Evolutionary conservation across 2,797 vertebrate species (phyloP).

Genomic region (Argyrosomus regius): DNA sequence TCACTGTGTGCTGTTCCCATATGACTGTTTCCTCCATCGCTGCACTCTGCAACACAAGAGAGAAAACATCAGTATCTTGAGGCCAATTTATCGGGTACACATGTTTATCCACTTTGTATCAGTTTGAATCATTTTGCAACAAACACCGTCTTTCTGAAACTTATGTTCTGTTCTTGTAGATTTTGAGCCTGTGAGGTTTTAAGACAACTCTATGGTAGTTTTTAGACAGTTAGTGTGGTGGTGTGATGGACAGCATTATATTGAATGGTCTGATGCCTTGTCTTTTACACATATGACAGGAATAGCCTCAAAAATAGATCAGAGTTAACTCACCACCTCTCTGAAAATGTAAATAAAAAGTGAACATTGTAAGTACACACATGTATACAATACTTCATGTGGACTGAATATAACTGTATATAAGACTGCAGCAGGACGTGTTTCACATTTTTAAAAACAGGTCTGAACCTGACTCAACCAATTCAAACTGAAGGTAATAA

Average conservation of each 20-base stretch:
- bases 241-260: background rate
- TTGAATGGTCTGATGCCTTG: background rate
- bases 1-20: slow-evolving; percentile 99
- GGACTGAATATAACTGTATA: background rate
- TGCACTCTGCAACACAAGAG: slow-evolving; percentile 88
- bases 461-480: background rate
- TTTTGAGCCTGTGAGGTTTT: background rate
- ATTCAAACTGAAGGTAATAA: background rate
- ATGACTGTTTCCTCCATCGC: slow-evolving; percentile 99
- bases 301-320: background rate
- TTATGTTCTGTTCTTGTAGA: background rate
- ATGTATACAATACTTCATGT: background rate
- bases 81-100: background rate
- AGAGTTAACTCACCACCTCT: background rate
- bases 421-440: background rate
- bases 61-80: slow-evolving; percentile 38
- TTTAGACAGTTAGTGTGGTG: background rate
- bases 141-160: background rate
- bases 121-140: background rate
- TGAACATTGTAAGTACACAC: background rate
- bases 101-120: background rate
- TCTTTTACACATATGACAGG: background rate
- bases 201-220: background rate
- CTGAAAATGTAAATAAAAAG: background rate
- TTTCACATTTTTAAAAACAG: background rate